Conservation (phyloP, 2,888 invertebrate genomes). For the Gonocerus acuteangulatus region DNA sequence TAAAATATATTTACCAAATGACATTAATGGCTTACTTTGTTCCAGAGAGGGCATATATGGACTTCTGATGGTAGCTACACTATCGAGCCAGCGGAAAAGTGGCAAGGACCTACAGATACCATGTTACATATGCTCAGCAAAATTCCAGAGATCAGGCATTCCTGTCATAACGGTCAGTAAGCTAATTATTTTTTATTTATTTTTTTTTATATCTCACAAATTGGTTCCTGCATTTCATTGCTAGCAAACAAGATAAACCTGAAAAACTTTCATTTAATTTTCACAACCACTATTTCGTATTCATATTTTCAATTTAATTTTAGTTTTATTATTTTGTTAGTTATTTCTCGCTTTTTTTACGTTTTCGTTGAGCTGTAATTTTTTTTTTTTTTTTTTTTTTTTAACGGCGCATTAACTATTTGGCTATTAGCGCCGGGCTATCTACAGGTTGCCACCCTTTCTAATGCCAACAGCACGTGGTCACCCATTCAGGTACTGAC, state of each 20-base stretch:
- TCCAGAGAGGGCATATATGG: conserved; percentile 62
- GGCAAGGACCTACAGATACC: conserved; percentile 39
- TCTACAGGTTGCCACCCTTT: too few relatives aligned
- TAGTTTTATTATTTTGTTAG: too few relatives aligned
- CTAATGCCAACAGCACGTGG: too few relatives aligned
- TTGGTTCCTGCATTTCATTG: background rate
- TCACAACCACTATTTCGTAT: background rate
- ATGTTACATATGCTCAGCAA: conserved; percentile 8
- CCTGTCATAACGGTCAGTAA: conserved; percentile 14
- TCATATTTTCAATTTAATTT: too few relatives aligned
- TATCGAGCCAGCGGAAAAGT: conserved; percentile 56
- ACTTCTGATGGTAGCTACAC: conserved; percentile 58
- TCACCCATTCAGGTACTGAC: too few relatives aligned
- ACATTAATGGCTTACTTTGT: too few relatives aligned
- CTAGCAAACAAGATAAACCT: background rate
- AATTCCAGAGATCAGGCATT: conserved; percentile 41
- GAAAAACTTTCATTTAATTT: background rate
- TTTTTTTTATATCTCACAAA: background rate
- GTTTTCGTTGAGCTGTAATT: too few relatives aligned
- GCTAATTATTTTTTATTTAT: background rate
- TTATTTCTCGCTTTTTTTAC: too few relatives aligned
- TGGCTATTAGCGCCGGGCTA: too few relatives aligned
- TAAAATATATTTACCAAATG: too few relatives aligned
- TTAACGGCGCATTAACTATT: too few relatives aligned
- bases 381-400: too few relatives aligned